Conservation (phyloP, 2,888 invertebrate species). For the Agapostemon virescens region DNA sequence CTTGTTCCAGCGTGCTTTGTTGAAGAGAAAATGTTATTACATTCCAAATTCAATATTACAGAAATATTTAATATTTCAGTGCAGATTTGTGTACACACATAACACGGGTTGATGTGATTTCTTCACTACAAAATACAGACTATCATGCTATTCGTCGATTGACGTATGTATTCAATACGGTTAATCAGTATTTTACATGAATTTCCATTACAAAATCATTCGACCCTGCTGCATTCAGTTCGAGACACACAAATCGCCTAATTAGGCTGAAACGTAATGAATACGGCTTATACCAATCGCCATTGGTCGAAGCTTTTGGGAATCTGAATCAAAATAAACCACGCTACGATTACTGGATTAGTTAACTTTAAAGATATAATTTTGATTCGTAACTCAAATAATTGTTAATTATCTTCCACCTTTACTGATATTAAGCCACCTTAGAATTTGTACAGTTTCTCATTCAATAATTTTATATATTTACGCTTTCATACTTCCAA, state of each 20-base stretch:
- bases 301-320: not conserved
- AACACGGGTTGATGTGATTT: not conserved
- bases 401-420: not conserved
- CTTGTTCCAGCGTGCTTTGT: not conserved
- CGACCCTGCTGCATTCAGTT: not conserved
- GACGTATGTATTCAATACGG: not conserved
- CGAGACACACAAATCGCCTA: not conserved
- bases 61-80: not conserved
- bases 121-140: not conserved
- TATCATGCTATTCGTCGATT: not conserved
- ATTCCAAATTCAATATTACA: not conserved
- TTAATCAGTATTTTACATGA: not conserved
- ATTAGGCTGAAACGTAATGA: slow-evolving; percentile 1
- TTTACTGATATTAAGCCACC: not conserved
- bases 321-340: not conserved
- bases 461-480: not conserved
- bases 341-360: not conserved
- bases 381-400: not conserved
- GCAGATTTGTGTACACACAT: not conserved
- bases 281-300: not conserved
- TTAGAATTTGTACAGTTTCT: not conserved
- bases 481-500: not conserved
- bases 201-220: not conserved
- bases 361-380: not conserved
- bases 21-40: not conserved